These are phyloP conservation scores for Platorchestia sp. DNA, from an alignment of 1,140 invertebrate species.

Conservation along the genomic window DNA sequence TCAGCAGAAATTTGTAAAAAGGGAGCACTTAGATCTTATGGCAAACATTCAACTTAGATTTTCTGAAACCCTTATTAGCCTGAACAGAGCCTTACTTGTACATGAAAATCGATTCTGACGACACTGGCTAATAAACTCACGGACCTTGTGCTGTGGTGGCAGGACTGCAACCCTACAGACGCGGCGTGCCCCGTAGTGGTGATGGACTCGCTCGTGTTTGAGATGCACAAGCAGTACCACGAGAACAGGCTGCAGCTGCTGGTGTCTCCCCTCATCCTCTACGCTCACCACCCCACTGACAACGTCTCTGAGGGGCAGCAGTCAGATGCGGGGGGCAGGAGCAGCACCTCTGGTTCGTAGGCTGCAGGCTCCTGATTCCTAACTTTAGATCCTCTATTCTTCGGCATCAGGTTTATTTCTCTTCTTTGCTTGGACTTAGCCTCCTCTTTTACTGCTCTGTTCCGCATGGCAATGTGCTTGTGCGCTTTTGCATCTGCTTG, in stretches of 20 bases:
- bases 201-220: slow-evolving; percentile 93
- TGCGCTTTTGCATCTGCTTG: too few species aligned
- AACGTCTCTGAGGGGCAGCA: slow-evolving; percentile 20
- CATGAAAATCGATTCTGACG: too few species aligned
- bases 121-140: background rate
- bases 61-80: too few species aligned
- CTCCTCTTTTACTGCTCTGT: too few species aligned
- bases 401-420: too few species aligned
- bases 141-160: background rate
- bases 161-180: slow-evolving; percentile 87
- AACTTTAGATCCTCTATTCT: too few species aligned
- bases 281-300: slow-evolving; percentile 60
- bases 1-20: too few species aligned
- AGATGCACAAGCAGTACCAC: slow-evolving; percentile 93
- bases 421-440: too few species aligned
- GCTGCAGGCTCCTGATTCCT: background rate
- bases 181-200: slow-evolving; percentile 91
- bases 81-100: too few species aligned
- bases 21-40: too few species aligned
- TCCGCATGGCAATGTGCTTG: too few species aligned
- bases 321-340: background rate
- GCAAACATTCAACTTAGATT: too few species aligned
- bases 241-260: slow-evolving; percentile 93
- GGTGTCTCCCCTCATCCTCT: slow-evolving; percentile 88
- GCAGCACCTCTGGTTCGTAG: background rate